phyloP scores from a whole-genome alignment of 2,888 invertebrate species.

The Luperina testacea region DNA sequence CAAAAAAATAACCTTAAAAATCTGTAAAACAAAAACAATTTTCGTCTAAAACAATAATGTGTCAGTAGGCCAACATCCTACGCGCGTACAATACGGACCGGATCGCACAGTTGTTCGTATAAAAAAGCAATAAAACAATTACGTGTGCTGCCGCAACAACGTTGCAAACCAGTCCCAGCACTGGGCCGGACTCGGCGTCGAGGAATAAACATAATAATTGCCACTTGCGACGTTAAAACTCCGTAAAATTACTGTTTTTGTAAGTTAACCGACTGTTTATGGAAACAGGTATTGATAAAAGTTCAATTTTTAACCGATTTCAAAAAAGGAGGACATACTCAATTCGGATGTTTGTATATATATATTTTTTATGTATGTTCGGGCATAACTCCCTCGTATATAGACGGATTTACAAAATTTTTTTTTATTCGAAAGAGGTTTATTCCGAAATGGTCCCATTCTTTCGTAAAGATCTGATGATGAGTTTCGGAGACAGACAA shows the following conservation, averaged over 20 bases:
- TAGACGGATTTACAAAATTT: too few relatives aligned
- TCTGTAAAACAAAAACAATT: background rate
- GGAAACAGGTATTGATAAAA: constrained; percentile 11
- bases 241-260: constrained; percentile 48
- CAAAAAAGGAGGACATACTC: too few relatives aligned
- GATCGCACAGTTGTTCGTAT: constrained; percentile 70
- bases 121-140: constrained; percentile 81
- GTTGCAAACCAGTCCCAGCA: constrained; percentile 81
- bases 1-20: background rate
- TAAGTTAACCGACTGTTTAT: background rate
- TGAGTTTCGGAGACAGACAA: too few relatives aligned
- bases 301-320: background rate
- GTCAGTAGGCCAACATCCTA: constrained; percentile 75
- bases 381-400: too few relatives aligned
- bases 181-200: constrained; percentile 72
- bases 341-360: too few relatives aligned
- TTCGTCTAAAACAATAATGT: constrained; percentile 58
- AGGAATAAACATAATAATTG: constrained; percentile 42
- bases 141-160: constrained; percentile 76
- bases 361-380: too few relatives aligned
- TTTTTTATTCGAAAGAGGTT: too few relatives aligned
- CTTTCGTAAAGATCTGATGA: too few relatives aligned
- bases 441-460: too few relatives aligned
- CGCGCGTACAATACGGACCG: constrained; percentile 71
- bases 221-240: constrained; percentile 27